Evolutionary conservation across 92 coral and sea anemone species (phyloP).

Genomic region (Actinernus sp.): DNA sequence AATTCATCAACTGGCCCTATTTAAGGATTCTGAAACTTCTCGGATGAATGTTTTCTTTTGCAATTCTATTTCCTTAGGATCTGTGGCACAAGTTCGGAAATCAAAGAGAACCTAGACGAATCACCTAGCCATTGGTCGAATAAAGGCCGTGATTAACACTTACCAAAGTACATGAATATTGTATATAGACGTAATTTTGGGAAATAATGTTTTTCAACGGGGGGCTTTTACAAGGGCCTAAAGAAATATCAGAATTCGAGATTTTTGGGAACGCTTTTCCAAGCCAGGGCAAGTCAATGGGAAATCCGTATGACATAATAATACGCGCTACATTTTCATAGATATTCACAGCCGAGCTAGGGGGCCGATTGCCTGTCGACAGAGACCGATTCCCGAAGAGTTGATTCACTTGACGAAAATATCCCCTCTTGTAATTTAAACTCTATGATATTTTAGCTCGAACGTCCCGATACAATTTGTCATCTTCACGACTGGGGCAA

Average conservation of each 20-base stretch:
- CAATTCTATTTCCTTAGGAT: conserved; percentile 31
- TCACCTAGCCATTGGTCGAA: conserved; percentile 10
- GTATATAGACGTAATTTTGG: conserved; percentile 53
- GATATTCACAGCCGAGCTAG: too few species aligned
- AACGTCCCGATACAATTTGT: too few species aligned
- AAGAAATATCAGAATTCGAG: not conserved
- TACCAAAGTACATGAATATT: conserved; percentile 67
- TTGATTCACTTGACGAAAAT: too few species aligned
- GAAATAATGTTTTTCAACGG: conserved; percentile 57
- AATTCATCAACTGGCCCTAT: too few species aligned
- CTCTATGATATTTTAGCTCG: too few species aligned
- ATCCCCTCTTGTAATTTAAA: too few species aligned
- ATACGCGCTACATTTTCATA: too few species aligned
- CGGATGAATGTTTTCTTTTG: conserved; percentile 12
- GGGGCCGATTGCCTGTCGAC: too few species aligned
- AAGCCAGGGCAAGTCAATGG: too few species aligned
- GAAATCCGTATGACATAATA: too few species aligned
- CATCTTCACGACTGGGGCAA: conserved; percentile 7
- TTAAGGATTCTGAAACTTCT: too few species aligned
- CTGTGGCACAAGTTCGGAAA: conserved; percentile 2
- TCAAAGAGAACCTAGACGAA: not conserved
- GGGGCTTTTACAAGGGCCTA: conserved; percentile 28
- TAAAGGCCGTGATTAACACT: conserved; percentile 39
- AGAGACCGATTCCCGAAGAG: too few species aligned
- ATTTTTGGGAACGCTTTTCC: not conserved